Evolutionary conservation across 2,797 vertebrate species (phyloP).

Genomic region (Xenops minutus): DNA sequence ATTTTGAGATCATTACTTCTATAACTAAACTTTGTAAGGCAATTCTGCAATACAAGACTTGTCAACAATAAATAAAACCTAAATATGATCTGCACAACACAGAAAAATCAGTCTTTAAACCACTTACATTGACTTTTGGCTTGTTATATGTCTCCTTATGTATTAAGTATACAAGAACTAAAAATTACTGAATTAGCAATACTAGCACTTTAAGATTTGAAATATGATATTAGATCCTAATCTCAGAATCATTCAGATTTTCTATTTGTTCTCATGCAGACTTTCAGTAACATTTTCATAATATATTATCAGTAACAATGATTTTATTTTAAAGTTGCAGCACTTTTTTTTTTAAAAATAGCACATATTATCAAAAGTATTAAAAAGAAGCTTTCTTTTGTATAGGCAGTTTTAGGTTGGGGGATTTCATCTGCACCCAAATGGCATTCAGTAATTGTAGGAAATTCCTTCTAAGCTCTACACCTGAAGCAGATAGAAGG

Average conservation of each 20-base stretch:
- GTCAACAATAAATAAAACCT: neutral
- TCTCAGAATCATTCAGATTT: neutral
- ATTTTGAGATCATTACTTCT: neutral
- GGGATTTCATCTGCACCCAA: slow-evolving; percentile 11
- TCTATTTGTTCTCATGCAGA: neutral
- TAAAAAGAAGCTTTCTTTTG: neutral
- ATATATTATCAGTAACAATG: neutral
- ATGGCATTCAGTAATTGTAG: slow-evolving; percentile 17
- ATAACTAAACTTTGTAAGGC: neutral
- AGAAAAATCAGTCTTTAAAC: neutral
- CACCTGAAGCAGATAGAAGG: slow-evolving; percentile 69
- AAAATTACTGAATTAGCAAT: neutral
- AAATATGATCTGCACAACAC: neutral
- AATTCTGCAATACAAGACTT: neutral
- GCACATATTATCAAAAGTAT: neutral
- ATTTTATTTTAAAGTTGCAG: neutral
- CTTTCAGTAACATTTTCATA: neutral
- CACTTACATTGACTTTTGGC: neutral
- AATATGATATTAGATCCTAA: neutral
- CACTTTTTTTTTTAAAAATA: neutral
- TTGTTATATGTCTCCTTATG: neutral
- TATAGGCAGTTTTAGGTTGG: neutral
- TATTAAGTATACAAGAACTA: neutral
- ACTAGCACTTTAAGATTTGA: neutral
- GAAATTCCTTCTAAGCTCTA: slow-evolving; percentile 52